Base-by-base conservation (phyloP, 1,140 invertebrate genomes). In the Anoplolepis gracilipes region DNA sequence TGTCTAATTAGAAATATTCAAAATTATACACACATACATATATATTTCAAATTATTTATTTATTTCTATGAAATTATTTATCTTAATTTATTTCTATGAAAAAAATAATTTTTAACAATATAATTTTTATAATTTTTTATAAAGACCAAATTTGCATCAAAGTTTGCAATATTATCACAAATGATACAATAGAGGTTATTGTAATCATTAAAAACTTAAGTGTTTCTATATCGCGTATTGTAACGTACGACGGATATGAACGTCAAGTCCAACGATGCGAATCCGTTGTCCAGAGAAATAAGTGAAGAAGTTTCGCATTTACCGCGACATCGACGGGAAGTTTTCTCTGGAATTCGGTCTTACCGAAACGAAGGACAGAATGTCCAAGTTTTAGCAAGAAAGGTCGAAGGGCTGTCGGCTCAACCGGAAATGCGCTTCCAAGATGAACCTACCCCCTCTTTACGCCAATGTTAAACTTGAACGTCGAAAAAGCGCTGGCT, bases 341-440 rank as follows among this genome's bases (percentile, higher is more conserved):
- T 82, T 72, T 82, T 46, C 67, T 25, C 49, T 73, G 67, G 78
- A 85, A 85, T 85, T 79, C 39, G 76, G 73, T 79, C 75, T 67
- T 57, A 11, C 76, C 76, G 61, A 77, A 78, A 65, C 61, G 75
- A 79, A 49, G 61, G 61, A 78, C 61, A 57, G 84, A 85, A 85
- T 53, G 84, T 85, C 76, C 73, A 85, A 85, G 73, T 85, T 85
- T 85, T 22, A 55, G 75, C 28, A 65, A 65, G 73, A 79, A 72
- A 82, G 87, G 87, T 89, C 87, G 73, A 84, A 78, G 78, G 53
- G 62, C 67, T 42, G 87, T 84, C 75, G 72, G 72, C 77, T 75
- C 79, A 79, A 57, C 70, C 84, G 57, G 88, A 89, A 89, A 90
- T 75, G 79, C 88, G 88, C 75, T 86, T 89, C 61, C 88, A 67